phyloP scores from a whole-genome alignment of 2,888 invertebrate species.

The Synanthedon andrenaeformis region DNA sequence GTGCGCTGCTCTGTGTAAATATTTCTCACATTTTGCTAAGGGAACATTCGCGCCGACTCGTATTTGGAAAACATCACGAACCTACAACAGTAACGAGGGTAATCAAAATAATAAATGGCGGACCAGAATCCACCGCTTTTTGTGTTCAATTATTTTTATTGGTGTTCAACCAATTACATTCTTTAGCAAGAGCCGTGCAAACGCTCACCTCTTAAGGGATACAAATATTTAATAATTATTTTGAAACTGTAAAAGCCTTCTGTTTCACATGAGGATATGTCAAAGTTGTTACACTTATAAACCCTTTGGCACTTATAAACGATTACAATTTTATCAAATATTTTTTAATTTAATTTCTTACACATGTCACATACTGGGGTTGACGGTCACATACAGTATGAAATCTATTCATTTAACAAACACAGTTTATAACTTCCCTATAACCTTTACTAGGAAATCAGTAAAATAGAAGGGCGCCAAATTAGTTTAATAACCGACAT shows the following conservation, averaged over 20 bases:
- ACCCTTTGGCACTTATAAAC: too few relatives aligned
- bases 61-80: conserved; percentile 24
- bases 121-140: conserved; percentile 49
- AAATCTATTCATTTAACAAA: too few relatives aligned
- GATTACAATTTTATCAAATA: too few relatives aligned
- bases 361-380: too few relatives aligned
- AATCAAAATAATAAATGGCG: conserved; percentile 61
- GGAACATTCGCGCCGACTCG: neutral
- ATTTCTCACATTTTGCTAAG: neutral
- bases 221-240: neutral
- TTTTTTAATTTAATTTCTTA: too few relatives aligned
- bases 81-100: conserved; percentile 54
- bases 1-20: neutral
- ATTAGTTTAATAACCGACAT: conserved; percentile 30
- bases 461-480: conserved; percentile 31
- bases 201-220: conserved; percentile 20
- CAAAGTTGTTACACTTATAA: too few relatives aligned
- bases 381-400: too few relatives aligned
- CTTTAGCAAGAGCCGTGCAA: conserved; percentile 40
- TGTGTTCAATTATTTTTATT: conserved; percentile 64
- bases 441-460: too few relatives aligned
- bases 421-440: too few relatives aligned
- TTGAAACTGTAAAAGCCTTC: neutral
- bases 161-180: conserved; percentile 62
- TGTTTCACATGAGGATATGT: too few relatives aligned